Conservation (phyloP, 2,888 invertebrate genomes). For the Ophion slaviceki region DNA sequence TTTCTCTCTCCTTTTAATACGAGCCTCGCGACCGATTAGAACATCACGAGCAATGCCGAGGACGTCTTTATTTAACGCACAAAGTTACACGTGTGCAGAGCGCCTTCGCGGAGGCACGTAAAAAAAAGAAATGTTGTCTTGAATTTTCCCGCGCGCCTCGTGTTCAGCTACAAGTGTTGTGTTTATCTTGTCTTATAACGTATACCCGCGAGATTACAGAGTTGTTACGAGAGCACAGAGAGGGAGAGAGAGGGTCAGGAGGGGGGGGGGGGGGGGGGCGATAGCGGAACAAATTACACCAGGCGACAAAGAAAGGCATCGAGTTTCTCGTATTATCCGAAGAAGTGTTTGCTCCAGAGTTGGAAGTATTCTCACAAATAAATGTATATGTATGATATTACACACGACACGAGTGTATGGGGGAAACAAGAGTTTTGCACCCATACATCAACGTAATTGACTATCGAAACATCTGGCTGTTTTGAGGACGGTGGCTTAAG, state of each 20-base stretch:
- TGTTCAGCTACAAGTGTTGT: conserved; percentile 71
- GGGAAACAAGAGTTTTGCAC: too few species aligned
- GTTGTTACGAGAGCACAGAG: background rate
- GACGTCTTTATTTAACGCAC: conserved; percentile 34
- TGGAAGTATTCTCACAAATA: conserved; percentile 1
- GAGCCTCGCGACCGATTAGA: conserved; percentile 25
- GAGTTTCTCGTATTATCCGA: conserved; percentile 34
- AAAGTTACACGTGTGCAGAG: conserved; percentile 39
- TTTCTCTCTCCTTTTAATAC: conserved; percentile 56
- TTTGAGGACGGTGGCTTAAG: too few species aligned
- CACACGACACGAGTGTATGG: too few species aligned
- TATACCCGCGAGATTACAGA: conserved; percentile 48
- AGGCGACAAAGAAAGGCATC: conserved; percentile 43
- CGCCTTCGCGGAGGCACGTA: background rate
- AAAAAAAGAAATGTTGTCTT: background rate
- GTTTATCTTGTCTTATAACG: conserved; percentile 71
- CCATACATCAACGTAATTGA: too few species aligned
- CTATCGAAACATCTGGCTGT: too few species aligned
- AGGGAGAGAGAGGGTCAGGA: background rate
- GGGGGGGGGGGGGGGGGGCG: background rate
- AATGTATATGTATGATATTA: background rate
- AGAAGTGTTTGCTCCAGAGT: conserved; percentile 14
- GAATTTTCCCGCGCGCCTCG: conserved; percentile 62
- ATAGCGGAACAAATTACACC: conserved; percentile 12
- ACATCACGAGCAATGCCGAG: conserved; percentile 17